Conservation (phyloP, 2,113 vertebrate species). For the Oceanites oceanicus region DNA sequence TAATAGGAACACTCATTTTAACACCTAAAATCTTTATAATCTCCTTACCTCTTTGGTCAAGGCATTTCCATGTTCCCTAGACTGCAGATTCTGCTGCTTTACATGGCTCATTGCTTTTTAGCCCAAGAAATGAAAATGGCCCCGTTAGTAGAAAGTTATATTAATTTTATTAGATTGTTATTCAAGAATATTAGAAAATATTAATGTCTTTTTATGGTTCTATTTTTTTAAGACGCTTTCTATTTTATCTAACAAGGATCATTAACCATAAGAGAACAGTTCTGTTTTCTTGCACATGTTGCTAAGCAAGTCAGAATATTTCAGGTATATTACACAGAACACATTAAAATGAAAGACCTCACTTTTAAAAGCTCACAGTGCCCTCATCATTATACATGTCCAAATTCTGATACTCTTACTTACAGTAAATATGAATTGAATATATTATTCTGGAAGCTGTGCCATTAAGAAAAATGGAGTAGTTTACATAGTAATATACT, state of each 20-base stretch:
- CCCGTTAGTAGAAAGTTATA: background rate
- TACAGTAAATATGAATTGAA: background rate
- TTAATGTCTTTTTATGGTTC: background rate
- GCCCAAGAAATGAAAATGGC: background rate
- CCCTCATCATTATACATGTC: background rate
- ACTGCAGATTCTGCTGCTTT: background rate
- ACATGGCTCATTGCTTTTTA: slow-evolving; percentile 9
- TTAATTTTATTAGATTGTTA: slow-evolving; percentile 37
- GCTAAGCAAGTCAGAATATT: background rate
- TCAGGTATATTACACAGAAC: background rate
- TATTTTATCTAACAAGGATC: slow-evolving; percentile 15
- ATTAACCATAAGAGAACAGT: background rate
- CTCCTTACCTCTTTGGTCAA: background rate
- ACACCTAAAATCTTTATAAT: background rate
- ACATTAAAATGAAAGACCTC: background rate
- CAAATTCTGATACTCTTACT: background rate
- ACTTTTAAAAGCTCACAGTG: background rate
- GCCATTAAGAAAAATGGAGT: background rate
- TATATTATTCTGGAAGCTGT: background rate
- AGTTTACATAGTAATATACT: background rate
- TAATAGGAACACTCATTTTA: background rate
- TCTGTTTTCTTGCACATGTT: background rate
- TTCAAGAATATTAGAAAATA: slow-evolving; percentile 21
- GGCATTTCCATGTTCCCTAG: background rate
- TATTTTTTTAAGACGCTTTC: background rate